These are phyloP conservation scores for Smutsia temminckii DNA, from an alignment of 2,797 vertebrate genomes.

Conservation along the genomic window DNA sequence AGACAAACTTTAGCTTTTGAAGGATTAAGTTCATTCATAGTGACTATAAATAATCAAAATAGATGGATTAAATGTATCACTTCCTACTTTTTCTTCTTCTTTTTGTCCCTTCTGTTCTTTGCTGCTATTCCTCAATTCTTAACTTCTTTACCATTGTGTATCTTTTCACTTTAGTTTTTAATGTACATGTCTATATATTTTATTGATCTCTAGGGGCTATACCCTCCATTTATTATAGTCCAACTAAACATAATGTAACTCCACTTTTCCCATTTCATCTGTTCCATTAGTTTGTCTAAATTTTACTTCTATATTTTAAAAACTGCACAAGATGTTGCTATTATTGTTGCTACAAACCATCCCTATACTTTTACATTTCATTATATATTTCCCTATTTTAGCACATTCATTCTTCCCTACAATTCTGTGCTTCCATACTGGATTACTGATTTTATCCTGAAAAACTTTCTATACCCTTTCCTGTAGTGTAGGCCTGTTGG, in stretches of 20 bases:
- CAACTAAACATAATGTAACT: neutral
- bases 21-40: neutral
- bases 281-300: neutral
- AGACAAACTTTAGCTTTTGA: neutral
- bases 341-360: neutral
- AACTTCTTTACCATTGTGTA: neutral
- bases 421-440: neutral
- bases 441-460: neutral
- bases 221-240: neutral
- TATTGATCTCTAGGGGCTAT: neutral
- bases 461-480: neutral
- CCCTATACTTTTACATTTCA: neutral
- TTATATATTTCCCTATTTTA: neutral
- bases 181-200: neutral
- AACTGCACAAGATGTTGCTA: neutral
- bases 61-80: neutral
- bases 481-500: neutral
- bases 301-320: neutral
- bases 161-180: neutral
- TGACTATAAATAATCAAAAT: neutral
- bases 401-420: neutral
- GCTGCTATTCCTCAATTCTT: neutral
- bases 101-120: neutral
- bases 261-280: neutral
- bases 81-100: neutral